These are phyloP conservation scores for Elephas maximus DNA, from an alignment of 2,113 vertebrate species.

Conservation along the genomic window DNA sequence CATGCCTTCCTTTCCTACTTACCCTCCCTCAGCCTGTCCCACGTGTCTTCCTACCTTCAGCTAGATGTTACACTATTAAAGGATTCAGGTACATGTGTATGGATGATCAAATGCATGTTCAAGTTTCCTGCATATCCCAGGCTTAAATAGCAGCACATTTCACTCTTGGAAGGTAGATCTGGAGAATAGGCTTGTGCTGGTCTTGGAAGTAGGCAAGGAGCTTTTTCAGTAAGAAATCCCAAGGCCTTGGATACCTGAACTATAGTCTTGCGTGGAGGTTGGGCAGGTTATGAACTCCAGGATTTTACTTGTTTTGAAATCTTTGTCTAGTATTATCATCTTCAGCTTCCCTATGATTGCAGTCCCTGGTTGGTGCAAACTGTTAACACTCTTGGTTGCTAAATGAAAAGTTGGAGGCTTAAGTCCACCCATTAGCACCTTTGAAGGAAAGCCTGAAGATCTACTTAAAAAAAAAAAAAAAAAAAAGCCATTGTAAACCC, in stretches of 20 bases:
- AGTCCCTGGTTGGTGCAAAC: too few relatives aligned
- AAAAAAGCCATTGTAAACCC: too few relatives aligned
- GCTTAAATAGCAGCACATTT: neutral
- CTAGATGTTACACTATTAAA: neutral
- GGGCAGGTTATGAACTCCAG: neutral
- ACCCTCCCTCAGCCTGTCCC: neutral
- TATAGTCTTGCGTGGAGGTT: neutral
- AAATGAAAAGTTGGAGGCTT: too few relatives aligned
- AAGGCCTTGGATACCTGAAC: neutral
- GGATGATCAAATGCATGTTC: neutral
- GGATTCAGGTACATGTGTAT: neutral
- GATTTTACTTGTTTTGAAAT: neutral
- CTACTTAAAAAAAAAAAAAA: too few relatives aligned
- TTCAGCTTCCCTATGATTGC: neutral
- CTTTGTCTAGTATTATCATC: neutral
- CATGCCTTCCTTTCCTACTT: neutral
- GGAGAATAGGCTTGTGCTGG: neutral
- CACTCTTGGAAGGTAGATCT: neutral
- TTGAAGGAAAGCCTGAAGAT: too few relatives aligned
- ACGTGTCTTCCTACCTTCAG: neutral
- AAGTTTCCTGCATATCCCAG: neutral
- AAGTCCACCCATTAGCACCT: too few relatives aligned
- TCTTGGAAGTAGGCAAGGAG: neutral
- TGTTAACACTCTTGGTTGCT: too few relatives aligned
- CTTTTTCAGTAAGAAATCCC: neutral